A percentile compares a stretch with the other conserved stretches of the same genome.
Conservation (phyloP, 2,888 invertebrate species). For the Eupithecia centaureata region DNA sequence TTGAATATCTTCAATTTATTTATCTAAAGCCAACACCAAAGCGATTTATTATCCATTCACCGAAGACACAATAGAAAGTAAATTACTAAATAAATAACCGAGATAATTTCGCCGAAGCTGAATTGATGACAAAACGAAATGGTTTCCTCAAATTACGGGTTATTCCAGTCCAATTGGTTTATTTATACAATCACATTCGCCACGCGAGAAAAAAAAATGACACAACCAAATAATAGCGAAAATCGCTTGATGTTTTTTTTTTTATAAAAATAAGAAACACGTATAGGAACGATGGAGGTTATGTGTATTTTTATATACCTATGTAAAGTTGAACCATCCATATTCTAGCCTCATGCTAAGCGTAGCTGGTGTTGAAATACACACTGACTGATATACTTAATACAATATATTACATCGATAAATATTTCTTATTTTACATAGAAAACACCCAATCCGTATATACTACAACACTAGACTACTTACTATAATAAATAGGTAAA, state of each 20-base stretch:
- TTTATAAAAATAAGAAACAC: constrained; percentile 44
- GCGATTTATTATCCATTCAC: constrained; percentile 33
- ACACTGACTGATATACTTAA: no score
- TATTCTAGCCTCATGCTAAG: no score
- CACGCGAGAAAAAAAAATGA: constrained; percentile 15
- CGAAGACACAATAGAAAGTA: constrained; percentile 46
- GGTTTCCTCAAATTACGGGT: constrained; percentile 48
- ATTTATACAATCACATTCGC: constrained; percentile 27
- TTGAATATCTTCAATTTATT: constrained; percentile 8
- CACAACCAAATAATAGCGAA: constrained; percentile 12
- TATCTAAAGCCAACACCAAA: constrained; percentile 17
- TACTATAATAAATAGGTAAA: no score
- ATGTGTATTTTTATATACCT: no score
- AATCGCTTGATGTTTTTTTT: constrained; percentile 22
- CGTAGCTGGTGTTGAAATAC: no score
- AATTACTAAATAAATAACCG: constrained; percentile 43
- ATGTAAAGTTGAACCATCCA: no score
- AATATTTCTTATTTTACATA: no score
- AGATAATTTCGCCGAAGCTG: constrained; percentile 41
- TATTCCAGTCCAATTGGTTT: constrained; percentile 45
- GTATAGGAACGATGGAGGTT: no score
- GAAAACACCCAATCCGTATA: no score
- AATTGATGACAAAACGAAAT: constrained; percentile 51
- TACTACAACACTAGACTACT: no score
- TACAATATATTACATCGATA: no score